Conservation (phyloP, 2,797 vertebrate genomes). For the Spatula clypeata region DNA sequence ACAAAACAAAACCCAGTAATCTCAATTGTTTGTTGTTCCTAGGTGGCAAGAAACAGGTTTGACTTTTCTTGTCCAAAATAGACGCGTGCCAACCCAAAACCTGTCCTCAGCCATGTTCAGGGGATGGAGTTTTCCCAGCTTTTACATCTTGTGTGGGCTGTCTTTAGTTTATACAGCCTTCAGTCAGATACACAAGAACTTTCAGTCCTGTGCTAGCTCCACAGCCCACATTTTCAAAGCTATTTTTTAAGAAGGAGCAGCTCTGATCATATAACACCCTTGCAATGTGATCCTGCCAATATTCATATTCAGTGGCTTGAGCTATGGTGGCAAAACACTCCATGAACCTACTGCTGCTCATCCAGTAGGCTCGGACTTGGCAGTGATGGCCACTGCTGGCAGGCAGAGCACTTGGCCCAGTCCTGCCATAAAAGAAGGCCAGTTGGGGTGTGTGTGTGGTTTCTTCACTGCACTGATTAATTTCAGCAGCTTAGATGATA, state of each 20-base stretch:
- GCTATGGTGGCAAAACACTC: neutral
- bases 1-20: neutral
- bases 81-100: neutral
- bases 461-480: slow-evolving; percentile 28
- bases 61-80: neutral
- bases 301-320: neutral
- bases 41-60: neutral
- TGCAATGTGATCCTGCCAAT: neutral
- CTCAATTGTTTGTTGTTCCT: neutral
- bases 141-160: neutral
- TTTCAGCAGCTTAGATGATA: slow-evolving; percentile 44
- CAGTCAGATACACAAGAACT: neutral
- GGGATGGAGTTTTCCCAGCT: neutral
- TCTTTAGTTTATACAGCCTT: neutral
- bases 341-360: neutral
- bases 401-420: neutral
- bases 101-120: neutral
- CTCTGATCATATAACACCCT: neutral
- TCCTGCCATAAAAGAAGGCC: neutral
- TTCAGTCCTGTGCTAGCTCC: neutral
- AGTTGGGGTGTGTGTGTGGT: slow-evolving; percentile 1
- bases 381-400: slow-evolving; percentile 20
- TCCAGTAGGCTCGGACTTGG: neutral
- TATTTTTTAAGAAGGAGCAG: neutral
- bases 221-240: neutral